phyloP scores from a whole-genome alignment of 2,797 vertebrate species.

The Eospalax fontanierii region DNA sequence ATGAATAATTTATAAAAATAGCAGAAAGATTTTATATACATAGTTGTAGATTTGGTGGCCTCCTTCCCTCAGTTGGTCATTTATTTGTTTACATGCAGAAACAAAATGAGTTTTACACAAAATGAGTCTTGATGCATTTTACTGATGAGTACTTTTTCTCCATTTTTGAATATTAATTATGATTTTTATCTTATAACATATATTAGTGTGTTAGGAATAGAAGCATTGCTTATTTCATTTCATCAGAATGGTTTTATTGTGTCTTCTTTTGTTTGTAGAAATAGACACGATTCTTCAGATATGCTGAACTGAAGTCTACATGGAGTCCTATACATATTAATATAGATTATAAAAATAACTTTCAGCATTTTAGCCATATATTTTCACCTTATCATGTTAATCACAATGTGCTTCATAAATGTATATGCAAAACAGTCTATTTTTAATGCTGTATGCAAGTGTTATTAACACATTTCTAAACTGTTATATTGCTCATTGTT shows the following conservation, averaged over 20 bases:
- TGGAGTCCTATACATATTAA: background rate
- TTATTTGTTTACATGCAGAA: background rate
- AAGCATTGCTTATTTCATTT: background rate
- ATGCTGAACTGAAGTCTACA: background rate
- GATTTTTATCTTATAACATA: background rate
- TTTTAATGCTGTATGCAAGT: background rate
- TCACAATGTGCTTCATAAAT: background rate
- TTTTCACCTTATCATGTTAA: background rate
- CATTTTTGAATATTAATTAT: background rate
- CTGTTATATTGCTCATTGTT: background rate
- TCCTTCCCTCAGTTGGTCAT: background rate
- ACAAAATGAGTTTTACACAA: background rate
- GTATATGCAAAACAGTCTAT: background rate
- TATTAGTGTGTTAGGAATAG: background rate
- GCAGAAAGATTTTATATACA: background rate
- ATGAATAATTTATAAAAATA: background rate
- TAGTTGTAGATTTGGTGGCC: rapidly evolving
- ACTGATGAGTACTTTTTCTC: background rate
- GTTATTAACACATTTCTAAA: background rate
- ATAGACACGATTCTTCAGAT: background rate
- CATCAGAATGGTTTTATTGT: background rate
- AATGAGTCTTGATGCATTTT: background rate
- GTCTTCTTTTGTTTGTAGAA: background rate
- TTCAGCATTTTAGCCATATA: background rate
- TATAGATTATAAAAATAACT: background rate